These are phyloP conservation scores for Oxyura jamaicensis DNA, from an alignment of 2,113 vertebrate genomes.

Conservation along the genomic window DNA sequence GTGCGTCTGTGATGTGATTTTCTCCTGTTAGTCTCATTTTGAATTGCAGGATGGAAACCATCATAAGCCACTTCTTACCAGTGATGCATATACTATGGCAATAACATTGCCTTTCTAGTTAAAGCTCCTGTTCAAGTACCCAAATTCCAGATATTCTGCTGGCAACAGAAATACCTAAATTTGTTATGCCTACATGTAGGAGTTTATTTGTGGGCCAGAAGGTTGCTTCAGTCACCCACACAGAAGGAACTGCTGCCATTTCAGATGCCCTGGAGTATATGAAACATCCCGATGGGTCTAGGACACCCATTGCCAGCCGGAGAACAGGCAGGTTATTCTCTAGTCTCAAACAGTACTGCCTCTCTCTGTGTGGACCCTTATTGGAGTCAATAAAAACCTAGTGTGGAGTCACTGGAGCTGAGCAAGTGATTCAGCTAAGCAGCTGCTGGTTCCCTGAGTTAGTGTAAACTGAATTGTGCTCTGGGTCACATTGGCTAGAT, in stretches of 20 bases:
- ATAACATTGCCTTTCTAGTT: neutral
- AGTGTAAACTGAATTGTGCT: neutral
- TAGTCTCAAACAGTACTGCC: neutral
- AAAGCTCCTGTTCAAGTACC: neutral
- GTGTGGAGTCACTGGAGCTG: neutral
- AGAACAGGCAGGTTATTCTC: neutral
- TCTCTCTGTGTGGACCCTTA: neutral
- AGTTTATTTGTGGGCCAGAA: neutral
- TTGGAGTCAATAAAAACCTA: neutral
- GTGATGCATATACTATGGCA: neutral
- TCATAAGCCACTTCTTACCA: neutral
- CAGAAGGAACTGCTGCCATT: neutral
- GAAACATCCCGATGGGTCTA: neutral
- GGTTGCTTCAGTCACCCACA: neutral
- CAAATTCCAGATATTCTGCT: neutral
- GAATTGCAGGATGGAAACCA: neutral
- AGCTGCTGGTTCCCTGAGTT: neutral
- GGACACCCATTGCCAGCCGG: neutral
- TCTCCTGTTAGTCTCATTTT: neutral
- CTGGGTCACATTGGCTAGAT: neutral
- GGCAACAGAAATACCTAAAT: neutral
- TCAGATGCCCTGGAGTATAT: neutral
- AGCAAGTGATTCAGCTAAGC: neutral
- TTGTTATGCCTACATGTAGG: neutral
- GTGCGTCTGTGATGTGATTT: neutral